Conservation (phyloP, 2,113 vertebrate species). For the Dicrurus megarhynchus region DNA sequence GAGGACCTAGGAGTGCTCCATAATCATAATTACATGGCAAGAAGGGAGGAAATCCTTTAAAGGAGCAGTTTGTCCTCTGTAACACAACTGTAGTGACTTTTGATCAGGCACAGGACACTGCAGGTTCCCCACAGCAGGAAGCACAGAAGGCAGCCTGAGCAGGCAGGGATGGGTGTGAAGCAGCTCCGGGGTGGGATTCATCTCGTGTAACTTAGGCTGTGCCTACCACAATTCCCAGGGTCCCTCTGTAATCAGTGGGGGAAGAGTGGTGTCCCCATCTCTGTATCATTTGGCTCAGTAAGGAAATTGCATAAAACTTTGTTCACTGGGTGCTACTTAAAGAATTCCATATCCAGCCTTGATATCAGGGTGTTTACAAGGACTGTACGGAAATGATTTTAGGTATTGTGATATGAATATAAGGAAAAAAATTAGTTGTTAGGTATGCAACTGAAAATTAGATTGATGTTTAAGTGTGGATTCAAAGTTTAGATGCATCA, state of each 20-base stretch:
- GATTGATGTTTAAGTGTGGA: not conserved
- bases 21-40: not conserved
- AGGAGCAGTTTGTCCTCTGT: not conserved
- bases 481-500: not conserved
- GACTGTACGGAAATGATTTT: not conserved
- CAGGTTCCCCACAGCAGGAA: not conserved
- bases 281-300: not conserved
- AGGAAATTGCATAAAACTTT: not conserved
- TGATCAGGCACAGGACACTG: not conserved
- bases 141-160: not conserved
- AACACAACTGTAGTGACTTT: not conserved
- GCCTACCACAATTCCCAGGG: not conserved
- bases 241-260: not conserved
- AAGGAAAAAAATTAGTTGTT: not conserved
- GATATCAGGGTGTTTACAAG: not conserved
- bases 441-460: not conserved
- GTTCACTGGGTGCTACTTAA: not conserved
- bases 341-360: not conserved
- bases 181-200: not conserved
- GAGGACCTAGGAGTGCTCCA: not conserved
- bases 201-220: not conserved
- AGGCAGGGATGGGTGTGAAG: not conserved
- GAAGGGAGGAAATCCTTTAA: not conserved
- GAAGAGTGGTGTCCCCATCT: not conserved
- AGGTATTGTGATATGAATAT: not conserved